These are phyloP conservation scores for Plecotus auritus DNA, from an alignment of 2,113 vertebrate genomes.

Conservation along the genomic window DNA sequence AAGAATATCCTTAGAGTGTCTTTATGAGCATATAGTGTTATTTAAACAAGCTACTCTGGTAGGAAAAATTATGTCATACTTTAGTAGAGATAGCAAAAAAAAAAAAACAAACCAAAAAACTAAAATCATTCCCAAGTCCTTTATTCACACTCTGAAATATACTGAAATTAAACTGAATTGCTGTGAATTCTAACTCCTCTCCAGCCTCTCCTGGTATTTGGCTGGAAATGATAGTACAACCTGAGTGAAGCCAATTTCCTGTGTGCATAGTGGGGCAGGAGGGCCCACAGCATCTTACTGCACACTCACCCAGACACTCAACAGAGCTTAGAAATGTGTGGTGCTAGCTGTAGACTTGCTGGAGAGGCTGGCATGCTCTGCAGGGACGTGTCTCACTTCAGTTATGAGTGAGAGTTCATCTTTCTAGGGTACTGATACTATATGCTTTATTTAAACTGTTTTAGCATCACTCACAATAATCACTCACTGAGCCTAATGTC, in stretches of 20 bases:
- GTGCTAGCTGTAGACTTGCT: neutral
- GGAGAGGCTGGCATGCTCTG: neutral
- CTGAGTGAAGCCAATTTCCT: neutral
- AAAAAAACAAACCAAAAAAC: neutral
- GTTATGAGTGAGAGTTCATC: neutral
- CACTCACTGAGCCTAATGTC: neutral
- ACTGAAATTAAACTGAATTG: conserved; percentile 31
- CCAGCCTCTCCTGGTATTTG: neutral
- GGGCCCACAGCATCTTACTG: rapidly evolving
- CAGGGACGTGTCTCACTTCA: neutral
- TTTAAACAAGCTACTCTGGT: conserved; percentile 24
- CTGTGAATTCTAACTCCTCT: neutral
- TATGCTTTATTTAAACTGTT: neutral
- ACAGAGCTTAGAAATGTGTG: neutral
- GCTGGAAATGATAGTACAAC: neutral
- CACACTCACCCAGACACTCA: neutral
- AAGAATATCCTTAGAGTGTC: neutral
- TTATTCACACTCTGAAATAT: conserved; percentile 11
- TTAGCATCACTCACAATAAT: neutral
- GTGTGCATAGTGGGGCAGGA: too few relatives aligned
- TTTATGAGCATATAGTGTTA: neutral
- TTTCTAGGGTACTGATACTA: neutral
- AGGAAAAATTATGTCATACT: neutral
- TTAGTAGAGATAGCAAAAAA: conserved; percentile 18
- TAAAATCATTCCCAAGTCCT: conserved; percentile 23